Evolutionary conservation across 2,113 vertebrate species (phyloP), one percentile per base, ranked within the genome.

Genomic region (Cathartes aura): DNA sequence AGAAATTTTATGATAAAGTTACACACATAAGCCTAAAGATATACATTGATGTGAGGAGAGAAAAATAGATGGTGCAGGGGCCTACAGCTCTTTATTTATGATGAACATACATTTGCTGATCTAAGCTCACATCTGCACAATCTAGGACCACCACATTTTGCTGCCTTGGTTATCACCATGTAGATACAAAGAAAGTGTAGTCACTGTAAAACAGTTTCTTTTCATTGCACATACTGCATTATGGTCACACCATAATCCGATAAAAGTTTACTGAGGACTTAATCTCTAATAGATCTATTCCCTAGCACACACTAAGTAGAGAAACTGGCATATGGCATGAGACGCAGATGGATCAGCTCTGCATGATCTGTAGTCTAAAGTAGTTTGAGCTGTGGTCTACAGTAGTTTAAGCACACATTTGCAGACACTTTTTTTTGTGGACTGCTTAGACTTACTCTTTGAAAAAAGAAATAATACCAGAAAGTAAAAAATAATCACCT

Each of bases 241-340:
- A 34, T 90, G 53, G 22, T 68, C 11, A 42, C 30, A 64, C 7
- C n/a, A 56, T 94, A 93, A 95, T 92, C 63, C 0, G 17, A 76
- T 94, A 76, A 92, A 96, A 80, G 7, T 91, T 75, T 91, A 34
- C 48, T 50, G 59, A 87, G 43, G n/a, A 87, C 42, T 87, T 97
- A 95, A 89, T 87, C 62, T 82, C 87, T 81, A 75, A 58, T 34
- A 84, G 80, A 76, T 91, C 30, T 36, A n/a, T 81, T 75, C 71
- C 56, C 43, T 66, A 66, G 26, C 13, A 71, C 45, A 74, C 4
- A 56, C 22, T 60, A 92, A 92, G 59, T 40, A 82, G 56, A 87
- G 38, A 82, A 87, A 71, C 5, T 83, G 88, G 16, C 90, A 94
- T 95, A 92, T 86, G 90, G 80, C 62, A 62, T 59, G 62, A 84